A percentile compares a stretch with the other conserved stretches of the same genome.
Evolutionary conservation across 23 tunicate genomes (phyloP).

Genomic region (Trididemnum clinides): DNA sequence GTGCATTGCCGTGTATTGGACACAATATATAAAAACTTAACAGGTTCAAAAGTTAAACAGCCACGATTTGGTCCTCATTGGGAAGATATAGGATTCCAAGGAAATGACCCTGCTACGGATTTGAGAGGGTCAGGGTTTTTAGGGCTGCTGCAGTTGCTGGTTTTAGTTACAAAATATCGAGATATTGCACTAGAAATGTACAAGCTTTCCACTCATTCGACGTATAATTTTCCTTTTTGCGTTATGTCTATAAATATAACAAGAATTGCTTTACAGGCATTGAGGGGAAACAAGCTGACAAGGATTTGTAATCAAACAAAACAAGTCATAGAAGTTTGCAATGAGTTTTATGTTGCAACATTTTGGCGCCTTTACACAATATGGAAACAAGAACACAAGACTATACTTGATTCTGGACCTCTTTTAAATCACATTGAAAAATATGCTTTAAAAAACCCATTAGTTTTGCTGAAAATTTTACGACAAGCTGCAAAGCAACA

Average conservation of each 20-base stretch:
- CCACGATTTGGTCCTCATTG: constrained; percentile 77
- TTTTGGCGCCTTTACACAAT: constrained; percentile 58
- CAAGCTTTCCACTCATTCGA: constrained; percentile 53
- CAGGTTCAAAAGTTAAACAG: constrained; percentile 52
- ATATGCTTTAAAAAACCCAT: constrained; percentile 35
- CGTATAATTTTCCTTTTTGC: constrained; percentile 81
- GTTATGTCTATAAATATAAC: constrained; percentile 77
- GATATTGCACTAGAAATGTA: constrained; percentile 42
- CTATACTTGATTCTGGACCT: constrained; percentile 81
- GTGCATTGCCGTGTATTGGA: constrained; percentile 63
- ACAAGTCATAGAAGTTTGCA: constrained; percentile 64
- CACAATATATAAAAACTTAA: constrained; percentile 75
- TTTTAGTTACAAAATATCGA: constrained; percentile 28
- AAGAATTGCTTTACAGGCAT: constrained; percentile 65
- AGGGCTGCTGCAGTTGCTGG: constrained; percentile 66
- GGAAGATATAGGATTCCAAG: constrained; percentile 87
- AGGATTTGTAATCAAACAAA: constrained; percentile 69
- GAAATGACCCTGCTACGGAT: constrained; percentile 88
- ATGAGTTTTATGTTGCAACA: constrained; percentile 71
- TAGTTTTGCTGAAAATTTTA: constrained; percentile 22
- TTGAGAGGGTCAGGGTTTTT: constrained; percentile 76
- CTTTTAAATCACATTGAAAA: constrained; percentile 48
- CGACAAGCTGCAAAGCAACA: neutral
- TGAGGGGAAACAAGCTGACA: constrained; percentile 62
- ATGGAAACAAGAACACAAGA: constrained; percentile 83